phyloP scores from a whole-genome alignment of 2,888 invertebrate genomes.

The Rhyacophila evoluta region DNA sequence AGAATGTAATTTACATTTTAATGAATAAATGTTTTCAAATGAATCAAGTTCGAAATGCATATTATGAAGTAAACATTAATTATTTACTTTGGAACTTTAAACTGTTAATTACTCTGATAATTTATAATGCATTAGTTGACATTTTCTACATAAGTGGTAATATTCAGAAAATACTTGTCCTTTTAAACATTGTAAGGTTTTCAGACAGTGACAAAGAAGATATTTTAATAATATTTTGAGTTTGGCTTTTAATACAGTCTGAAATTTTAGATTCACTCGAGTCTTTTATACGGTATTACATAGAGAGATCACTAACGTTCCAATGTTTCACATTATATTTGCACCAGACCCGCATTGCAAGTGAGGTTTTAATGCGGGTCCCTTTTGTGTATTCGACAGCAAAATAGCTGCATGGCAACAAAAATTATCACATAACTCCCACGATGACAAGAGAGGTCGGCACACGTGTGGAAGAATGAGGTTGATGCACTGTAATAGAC shows the following conservation, averaged over 20 bases:
- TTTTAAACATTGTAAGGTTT: too few species aligned
- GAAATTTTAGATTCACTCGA: neutral
- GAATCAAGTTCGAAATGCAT: too few species aligned
- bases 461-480: conserved; percentile 6
- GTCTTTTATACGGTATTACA: neutral
- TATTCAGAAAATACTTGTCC: too few species aligned
- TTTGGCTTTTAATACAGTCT: neutral
- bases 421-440: neutral
- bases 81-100: too few species aligned
- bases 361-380: neutral
- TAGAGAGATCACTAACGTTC: neutral
- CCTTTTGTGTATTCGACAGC: neutral
- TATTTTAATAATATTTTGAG: too few species aligned
- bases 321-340: neutral
- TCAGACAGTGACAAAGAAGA: too few species aligned
- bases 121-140: too few species aligned
- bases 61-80: too few species aligned
- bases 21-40: too few species aligned
- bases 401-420: neutral
- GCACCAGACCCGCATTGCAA: neutral
- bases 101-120: too few species aligned
- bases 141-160: too few species aligned
- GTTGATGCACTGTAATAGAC: neutral
- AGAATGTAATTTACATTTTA: too few species aligned
- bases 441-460: neutral